Evolutionary conservation across 2,113 vertebrate genomes (phyloP), one percentile per base, ranked within the genome.

Genomic region (Nycticryphes semicollaris): DNA sequence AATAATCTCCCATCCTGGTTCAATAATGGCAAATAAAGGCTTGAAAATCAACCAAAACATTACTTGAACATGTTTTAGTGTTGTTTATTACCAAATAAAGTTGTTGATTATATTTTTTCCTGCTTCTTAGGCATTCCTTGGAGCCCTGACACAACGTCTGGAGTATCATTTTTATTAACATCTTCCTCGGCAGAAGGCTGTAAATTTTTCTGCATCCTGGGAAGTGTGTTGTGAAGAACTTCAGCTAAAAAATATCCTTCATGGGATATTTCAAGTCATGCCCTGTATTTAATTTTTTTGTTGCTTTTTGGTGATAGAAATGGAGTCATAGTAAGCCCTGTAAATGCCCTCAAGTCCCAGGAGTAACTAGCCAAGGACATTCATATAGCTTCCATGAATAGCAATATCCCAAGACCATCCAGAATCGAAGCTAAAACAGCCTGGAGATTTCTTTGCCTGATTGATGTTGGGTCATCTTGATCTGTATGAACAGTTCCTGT

Each of bases 41-140:
- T 79, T 75, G 73, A 94, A 92, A 93, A 93, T 73, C 69, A 87
- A 92, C 69, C 6, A 66, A 94, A 93, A 93, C 17, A 62, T 24
- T 76, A 50, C 69, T 53, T 57, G 73, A 73, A 78, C 39, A 20
- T 54, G 78, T 89, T 80, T 86, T 74, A 86, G 37, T 69, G 24
- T 60, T 83, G 59, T 68, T 82, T 89, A 75, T 95, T 93, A 79
- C 92, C 84, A 96, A 96, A 93, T 79, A 89, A 87, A 87, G 10
- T 82, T 93, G 76, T 81, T 5, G 3, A 69, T 60, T 69, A 37
- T 63, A 41, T 75, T 92, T 84, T 78, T n/a, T 92, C 16, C 69
- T 66, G 30, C 37, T 57, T 84, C 47, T 90, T 64, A 64, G 56
- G 75, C 72, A 60, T 91, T 89, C 27, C 39, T 41, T 2, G 7